Evolutionary conservation across 2,113 vertebrate species (phyloP).

Genomic region (Hemiprocne comata): DNA sequence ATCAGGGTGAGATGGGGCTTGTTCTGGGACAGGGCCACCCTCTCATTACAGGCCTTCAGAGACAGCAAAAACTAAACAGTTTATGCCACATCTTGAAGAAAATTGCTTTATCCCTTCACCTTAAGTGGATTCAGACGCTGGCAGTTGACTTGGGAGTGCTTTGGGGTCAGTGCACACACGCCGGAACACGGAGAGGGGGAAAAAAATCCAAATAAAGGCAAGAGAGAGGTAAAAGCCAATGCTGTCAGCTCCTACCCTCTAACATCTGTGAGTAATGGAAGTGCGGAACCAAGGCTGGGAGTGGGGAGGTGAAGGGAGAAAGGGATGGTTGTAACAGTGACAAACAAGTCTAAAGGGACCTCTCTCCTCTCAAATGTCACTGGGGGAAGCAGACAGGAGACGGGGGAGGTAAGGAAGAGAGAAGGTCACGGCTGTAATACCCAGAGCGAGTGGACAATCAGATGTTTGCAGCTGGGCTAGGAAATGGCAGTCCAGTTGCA

Average conservation of each 20-base stretch:
- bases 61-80: conserved; percentile 73
- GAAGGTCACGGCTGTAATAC: conserved; percentile 74
- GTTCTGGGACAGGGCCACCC: conserved; percentile 42
- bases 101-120: conserved; percentile 78
- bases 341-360: conserved; percentile 63
- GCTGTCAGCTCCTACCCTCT: conserved; percentile 52
- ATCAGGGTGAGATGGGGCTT: conserved; percentile 33
- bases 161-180: conserved; percentile 71
- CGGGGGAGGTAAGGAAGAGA: conserved; percentile 67
- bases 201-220: not conserved
- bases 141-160: conserved; percentile 71
- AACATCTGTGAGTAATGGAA: conserved; percentile 71
- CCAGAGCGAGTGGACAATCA: conserved; percentile 68
- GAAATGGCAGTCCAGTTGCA: conserved; percentile 36
- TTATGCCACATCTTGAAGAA: conserved; percentile 73
- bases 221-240: conserved; percentile 42
- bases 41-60: conserved; percentile 70
- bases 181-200: not conserved
- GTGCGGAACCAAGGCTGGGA: not conserved
- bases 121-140: conserved; percentile 78
- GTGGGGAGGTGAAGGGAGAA: not conserved
- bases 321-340: conserved; percentile 50
- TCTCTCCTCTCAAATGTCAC: conserved; percentile 70
- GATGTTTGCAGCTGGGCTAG: conserved; percentile 77
- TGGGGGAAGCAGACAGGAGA: conserved; percentile 66